Evolutionary conservation across 2,113 vertebrate genomes (phyloP), one percentile per base, ranked within the genome.

Genomic region (Melanocharis versteri): DNA sequence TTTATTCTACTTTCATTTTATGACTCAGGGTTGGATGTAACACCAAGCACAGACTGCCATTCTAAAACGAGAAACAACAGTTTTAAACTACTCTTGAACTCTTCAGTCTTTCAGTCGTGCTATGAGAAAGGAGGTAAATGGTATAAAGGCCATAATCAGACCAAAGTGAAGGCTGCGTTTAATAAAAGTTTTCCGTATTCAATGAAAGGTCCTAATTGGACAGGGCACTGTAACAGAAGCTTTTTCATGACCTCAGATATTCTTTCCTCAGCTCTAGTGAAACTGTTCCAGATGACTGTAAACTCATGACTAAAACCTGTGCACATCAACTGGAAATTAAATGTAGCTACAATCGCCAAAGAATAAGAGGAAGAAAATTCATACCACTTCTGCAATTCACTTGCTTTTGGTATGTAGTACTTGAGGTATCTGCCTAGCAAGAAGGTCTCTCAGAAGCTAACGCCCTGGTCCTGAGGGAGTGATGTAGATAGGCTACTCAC

Each of bases 1-100:
- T 76, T 94, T 71, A 79, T 68, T 79, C 16, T 71, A 9, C 44
- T 94, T 80, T 69, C 31, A 80, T 65, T 92, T 92, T 22, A 56
- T 83, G 45, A 80, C 40, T 72, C 35, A 53, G 15, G 45, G 14
- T 44, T 72, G 27, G 11, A 87, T 47, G 10, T 31, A 71, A 77
- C 15, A 69, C 3, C 9, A 72, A 90, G 42, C 50, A 72, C 2
- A 13, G 31, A 30, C 20, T 58, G 58, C 40, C 48, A 77, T 28
- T 75, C 35, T 42, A 71, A 94, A 91, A 73, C 26, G 18, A 87
- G 33, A 84, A 89, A 78, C 16, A 87, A 81, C 5, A n/a, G 15
- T 33, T 66, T 57, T 61, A 83, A 85, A 53, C 50, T 11, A 44
- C n/a, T 13, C 23, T 78, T 79, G 60, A 20, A 3, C 35, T 44